Conservation (phyloP, 2,113 vertebrate species). For the Hyaena hyaena region DNA sequence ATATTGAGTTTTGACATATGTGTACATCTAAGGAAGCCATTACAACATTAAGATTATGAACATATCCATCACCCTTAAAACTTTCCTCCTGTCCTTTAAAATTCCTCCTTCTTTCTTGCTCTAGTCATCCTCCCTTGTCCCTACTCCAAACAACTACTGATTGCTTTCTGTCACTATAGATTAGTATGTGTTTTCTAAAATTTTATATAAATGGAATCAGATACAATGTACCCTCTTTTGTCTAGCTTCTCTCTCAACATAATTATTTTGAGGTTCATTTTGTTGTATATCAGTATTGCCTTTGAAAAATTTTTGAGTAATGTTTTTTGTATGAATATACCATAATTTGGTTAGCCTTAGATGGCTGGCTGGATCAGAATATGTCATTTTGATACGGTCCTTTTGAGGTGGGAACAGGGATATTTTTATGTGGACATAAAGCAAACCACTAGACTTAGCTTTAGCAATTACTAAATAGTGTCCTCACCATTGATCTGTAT, state of each 20-base stretch:
- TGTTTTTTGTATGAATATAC: not conserved
- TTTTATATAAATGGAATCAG: constrained; percentile 1
- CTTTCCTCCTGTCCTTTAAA: not conserved
- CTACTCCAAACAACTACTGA: not conserved
- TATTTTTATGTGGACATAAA: constrained; percentile 31
- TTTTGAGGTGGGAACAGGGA: not conserved
- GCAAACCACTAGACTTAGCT: not conserved
- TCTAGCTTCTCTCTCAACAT: not conserved
- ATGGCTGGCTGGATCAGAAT: not conserved
- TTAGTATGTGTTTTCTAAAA: not conserved
- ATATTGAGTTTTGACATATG: not conserved
- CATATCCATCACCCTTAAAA: not conserved
- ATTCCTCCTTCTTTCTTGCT: not conserved
- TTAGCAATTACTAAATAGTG: constrained; percentile 26
- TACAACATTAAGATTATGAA: constrained; percentile 16
- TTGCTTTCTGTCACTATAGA: not conserved
- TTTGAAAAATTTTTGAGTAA: not conserved
- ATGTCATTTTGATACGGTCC: not conserved
- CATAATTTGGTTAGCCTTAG: not conserved
- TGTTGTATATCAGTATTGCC: not conserved
- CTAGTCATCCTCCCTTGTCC: not conserved
- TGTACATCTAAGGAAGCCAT: not conserved
- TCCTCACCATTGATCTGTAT: not conserved
- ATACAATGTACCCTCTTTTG: not conserved
- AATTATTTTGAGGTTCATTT: constrained; percentile 22